A percentile compares a stretch with the other conserved stretches of the same genome.
Evolutionary conservation across 2,888 invertebrate species (phyloP).

Genomic region (Lasioglossum oenotherae): DNA sequence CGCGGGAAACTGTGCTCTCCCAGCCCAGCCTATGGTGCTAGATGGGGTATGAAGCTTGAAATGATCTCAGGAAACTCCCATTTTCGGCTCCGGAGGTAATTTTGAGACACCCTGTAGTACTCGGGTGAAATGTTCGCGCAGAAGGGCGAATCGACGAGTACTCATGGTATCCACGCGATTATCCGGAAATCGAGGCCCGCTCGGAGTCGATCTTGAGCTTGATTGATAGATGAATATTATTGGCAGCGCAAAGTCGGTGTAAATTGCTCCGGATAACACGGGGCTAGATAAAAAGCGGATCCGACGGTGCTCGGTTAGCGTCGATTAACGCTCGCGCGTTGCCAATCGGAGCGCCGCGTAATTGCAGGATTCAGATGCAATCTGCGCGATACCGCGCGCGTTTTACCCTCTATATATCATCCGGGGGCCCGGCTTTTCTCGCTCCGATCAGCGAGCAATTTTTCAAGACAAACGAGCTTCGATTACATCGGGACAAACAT

Average conservation of each 20-base stretch:
- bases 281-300: conserved; percentile 19
- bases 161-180: neutral
- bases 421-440: conserved; percentile 18
- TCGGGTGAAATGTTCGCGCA: neutral
- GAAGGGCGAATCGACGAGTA: neutral
- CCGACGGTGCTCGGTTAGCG: conserved; percentile 5
- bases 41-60: no score
- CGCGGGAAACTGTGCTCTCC: no score
- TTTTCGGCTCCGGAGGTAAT: no score
- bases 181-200: neutral
- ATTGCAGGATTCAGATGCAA: conserved; percentile 60
- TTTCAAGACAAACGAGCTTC: conserved; percentile 56
- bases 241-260: neutral
- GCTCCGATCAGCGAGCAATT: conserved; percentile 36
- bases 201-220: neutral
- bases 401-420: conserved; percentile 54
- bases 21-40: no score
- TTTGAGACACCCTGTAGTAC: no score
- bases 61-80: no score
- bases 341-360: conserved; percentile 43
- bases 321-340: conserved; percentile 47
- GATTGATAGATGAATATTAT: neutral
- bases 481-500: conserved; percentile 45
- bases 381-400: conserved; percentile 42
- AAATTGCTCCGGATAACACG: neutral